These are phyloP conservation scores for Mystacornis crossleyi DNA, from an alignment of 2,113 vertebrate species.

Conservation along the genomic window DNA sequence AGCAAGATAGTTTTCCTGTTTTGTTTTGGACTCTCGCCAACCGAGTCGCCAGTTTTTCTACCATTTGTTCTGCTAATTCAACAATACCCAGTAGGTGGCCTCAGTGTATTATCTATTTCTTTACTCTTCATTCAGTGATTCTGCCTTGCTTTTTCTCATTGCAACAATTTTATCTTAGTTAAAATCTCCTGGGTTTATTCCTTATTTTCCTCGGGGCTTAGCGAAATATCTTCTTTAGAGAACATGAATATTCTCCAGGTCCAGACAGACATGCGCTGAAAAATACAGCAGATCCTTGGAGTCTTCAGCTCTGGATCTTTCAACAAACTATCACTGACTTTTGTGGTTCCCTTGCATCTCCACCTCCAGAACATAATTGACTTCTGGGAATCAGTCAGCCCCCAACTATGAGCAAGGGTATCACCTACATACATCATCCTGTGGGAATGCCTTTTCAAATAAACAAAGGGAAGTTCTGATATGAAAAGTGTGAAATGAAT, in stretches of 20 bases:
- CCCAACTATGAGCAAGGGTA: rapidly evolving
- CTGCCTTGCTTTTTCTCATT: not conserved
- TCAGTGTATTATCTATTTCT: slow-evolving; percentile 33
- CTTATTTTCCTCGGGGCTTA: not conserved
- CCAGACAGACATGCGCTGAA: not conserved
- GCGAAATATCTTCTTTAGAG: not conserved
- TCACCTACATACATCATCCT: not conserved
- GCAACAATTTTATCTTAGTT: not conserved
- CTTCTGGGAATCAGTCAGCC: not conserved
- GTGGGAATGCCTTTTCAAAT: not conserved
- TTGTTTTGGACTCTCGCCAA: not conserved
- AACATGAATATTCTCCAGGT: not conserved
- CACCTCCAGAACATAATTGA: not conserved
- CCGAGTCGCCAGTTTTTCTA: not conserved
- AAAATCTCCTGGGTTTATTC: not conserved
- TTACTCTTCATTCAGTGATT: not conserved
- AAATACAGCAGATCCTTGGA: not conserved
- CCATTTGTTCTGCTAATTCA: not conserved
- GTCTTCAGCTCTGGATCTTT: not conserved
- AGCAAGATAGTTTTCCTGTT: not conserved
- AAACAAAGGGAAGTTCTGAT: not conserved
- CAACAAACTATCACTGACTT: not conserved
- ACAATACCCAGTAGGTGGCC: slow-evolving; percentile 52
- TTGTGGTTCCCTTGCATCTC: not conserved
- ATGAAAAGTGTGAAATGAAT: not conserved